Percentiles rank a stretch among this genome's conserved stretches.
phyloP scores from a whole-genome alignment of 2,797 vertebrate species.

The Sebastiscus tertius region DNA sequence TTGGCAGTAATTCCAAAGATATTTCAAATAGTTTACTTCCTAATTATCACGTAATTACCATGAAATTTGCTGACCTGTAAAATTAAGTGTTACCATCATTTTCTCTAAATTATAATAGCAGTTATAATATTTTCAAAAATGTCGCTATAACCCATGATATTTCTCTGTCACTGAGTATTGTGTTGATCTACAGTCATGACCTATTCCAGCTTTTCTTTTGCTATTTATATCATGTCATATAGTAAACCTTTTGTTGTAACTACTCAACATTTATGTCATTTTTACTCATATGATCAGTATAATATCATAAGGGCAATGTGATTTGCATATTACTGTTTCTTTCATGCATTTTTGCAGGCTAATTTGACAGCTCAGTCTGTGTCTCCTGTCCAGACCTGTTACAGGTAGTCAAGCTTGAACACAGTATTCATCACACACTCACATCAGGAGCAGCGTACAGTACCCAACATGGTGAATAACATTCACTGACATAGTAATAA shows the following conservation, averaged over 20 bases:
- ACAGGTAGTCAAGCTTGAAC: neutral
- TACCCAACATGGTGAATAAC: neutral
- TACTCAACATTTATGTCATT: neutral
- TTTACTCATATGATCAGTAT: neutral
- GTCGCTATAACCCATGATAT: neutral
- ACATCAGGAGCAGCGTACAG: neutral
- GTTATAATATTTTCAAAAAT: neutral
- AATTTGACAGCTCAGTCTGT: neutral
- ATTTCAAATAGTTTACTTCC: too few relatives aligned
- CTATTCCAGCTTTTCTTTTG: neutral
- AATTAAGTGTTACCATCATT: neutral
- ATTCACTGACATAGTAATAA: neutral
- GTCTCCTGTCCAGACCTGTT: neutral
- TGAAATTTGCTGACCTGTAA: too few relatives aligned
- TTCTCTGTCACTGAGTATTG: neutral
- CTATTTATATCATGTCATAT: slow-evolving; percentile 6
- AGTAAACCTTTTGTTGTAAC: slow-evolving; percentile 22
- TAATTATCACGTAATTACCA: too few relatives aligned
- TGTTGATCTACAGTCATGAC: slow-evolving; percentile 12
- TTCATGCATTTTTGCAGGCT: neutral
- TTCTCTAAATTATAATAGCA: neutral
- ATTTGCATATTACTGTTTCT: neutral
- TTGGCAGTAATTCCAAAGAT: too few relatives aligned
- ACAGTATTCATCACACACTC: neutral
- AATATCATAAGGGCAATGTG: neutral